These are phyloP conservation scores for Epirrita christyi DNA, from an alignment of 2,888 invertebrate genomes.

Conservation along the genomic window DNA sequence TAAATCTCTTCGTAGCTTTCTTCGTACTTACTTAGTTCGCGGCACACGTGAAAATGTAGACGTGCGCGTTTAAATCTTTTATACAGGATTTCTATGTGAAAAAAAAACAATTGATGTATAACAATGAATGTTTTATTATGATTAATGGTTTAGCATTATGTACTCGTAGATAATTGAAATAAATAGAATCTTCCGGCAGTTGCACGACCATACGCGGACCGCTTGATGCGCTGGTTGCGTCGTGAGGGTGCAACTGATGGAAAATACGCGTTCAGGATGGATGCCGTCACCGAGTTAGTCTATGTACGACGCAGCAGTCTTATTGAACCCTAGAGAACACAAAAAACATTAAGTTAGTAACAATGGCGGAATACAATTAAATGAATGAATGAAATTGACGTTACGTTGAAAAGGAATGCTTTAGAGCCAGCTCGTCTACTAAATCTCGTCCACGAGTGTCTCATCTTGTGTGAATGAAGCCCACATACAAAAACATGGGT, in stretches of 20 bases:
- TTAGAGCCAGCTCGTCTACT: background rate
- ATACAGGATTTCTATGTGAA: too few species aligned
- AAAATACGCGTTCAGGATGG: slow-evolving; percentile 72
- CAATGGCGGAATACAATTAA: slow-evolving; percentile 10
- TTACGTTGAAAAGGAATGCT: background rate
- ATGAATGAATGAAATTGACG: background rate
- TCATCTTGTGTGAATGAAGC: too few species aligned
- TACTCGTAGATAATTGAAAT: slow-evolving; percentile 51
- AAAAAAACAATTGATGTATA: slow-evolving; percentile 14
- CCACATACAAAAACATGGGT: too few species aligned
- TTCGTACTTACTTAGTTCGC: too few species aligned
- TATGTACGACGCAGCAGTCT: slow-evolving; percentile 49
- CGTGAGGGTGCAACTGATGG: slow-evolving; percentile 76
- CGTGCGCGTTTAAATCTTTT: too few species aligned
- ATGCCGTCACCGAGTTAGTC: slow-evolving; percentile 75
- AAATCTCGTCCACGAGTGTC: too few species aligned
- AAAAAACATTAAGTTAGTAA: slow-evolving; percentile 40
- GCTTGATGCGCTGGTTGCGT: slow-evolving; percentile 21
- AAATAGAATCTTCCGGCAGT: slow-evolving; percentile 81
- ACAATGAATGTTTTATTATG: slow-evolving; percentile 22
- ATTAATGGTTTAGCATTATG: background rate
- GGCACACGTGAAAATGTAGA: too few species aligned
- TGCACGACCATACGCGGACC: slow-evolving; percentile 56
- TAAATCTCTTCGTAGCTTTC: too few species aligned
- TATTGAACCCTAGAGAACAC: slow-evolving; percentile 62